These are phyloP conservation scores for Phymatocera aterrima DNA, from an alignment of 2,888 invertebrate genomes.

Conservation along the genomic window DNA sequence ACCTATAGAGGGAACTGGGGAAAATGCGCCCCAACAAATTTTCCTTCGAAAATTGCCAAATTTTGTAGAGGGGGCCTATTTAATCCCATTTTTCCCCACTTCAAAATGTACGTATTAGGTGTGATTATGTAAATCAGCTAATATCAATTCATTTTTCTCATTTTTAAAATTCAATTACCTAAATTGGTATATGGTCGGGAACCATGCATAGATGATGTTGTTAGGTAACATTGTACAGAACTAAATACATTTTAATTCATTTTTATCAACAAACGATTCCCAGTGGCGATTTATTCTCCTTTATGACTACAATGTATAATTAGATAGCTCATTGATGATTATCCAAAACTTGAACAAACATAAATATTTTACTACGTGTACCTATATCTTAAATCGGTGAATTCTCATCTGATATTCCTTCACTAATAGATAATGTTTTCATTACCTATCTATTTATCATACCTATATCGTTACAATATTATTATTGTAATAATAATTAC, in stretches of 20 bases:
- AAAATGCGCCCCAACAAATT: too few species aligned
- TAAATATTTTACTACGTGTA: too few species aligned
- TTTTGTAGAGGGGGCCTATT: too few species aligned
- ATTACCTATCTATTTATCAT: too few species aligned
- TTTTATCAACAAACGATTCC: background rate
- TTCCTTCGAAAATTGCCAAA: too few species aligned
- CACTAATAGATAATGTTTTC: background rate
- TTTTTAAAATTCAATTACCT: background rate
- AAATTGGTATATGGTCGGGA: too few species aligned
- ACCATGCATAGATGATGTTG: background rate
- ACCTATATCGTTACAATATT: too few species aligned
- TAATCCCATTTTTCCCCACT: background rate
- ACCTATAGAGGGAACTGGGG: too few species aligned
- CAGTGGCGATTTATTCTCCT: background rate
- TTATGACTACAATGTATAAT: too few species aligned
- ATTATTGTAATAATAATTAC: background rate
- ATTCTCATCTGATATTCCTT: background rate
- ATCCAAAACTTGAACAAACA: too few species aligned
- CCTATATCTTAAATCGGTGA: background rate
- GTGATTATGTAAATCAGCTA: background rate
- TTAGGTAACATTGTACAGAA: conserved; percentile 39
- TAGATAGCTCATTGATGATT: too few species aligned
- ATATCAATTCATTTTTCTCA: background rate
- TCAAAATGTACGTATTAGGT: background rate
- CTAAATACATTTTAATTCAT: conserved; percentile 15